Evolutionary conservation across 2,113 vertebrate species (phyloP).

Genomic region (Chelonoidis abingdonii): DNA sequence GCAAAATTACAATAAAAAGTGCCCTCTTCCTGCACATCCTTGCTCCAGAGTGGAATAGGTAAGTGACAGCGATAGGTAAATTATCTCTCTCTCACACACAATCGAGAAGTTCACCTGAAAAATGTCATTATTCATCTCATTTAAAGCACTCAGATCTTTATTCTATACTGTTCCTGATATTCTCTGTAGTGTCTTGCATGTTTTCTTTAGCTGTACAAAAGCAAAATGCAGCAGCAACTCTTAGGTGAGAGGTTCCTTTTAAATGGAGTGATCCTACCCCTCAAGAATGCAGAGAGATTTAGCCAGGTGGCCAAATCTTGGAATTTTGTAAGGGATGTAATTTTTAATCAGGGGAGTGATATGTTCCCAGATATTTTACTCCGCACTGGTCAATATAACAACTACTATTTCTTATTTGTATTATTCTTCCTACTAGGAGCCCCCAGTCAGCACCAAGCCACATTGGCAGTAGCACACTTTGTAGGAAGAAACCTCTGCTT

Average conservation of each 20-base stretch:
- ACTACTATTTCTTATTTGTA: neutral
- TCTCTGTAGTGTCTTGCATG: neutral
- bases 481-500: neutral
- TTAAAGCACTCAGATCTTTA: neutral
- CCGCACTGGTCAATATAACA: neutral
- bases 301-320: neutral
- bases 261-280: neutral
- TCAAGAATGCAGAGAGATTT: neutral
- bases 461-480: neutral
- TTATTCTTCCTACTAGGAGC: neutral
- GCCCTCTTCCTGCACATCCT: neutral
- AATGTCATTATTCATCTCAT: neutral
- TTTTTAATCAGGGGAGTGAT: neutral
- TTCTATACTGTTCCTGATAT: neutral
- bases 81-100: neutral
- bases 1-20: neutral
- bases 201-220: neutral
- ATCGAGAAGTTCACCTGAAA: neutral
- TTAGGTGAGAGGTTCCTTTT: neutral
- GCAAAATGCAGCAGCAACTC: neutral
- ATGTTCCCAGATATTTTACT: neutral
- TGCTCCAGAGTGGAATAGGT: neutral
- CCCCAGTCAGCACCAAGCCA: neutral
- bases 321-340: neutral
- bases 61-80: neutral